A percentile compares a stretch with the other conserved stretches of the same genome.
These are phyloP conservation scores for Parazoanthus swiftii DNA, from an alignment of 92 coral and sea anemone species.

Conservation along the genomic window DNA sequence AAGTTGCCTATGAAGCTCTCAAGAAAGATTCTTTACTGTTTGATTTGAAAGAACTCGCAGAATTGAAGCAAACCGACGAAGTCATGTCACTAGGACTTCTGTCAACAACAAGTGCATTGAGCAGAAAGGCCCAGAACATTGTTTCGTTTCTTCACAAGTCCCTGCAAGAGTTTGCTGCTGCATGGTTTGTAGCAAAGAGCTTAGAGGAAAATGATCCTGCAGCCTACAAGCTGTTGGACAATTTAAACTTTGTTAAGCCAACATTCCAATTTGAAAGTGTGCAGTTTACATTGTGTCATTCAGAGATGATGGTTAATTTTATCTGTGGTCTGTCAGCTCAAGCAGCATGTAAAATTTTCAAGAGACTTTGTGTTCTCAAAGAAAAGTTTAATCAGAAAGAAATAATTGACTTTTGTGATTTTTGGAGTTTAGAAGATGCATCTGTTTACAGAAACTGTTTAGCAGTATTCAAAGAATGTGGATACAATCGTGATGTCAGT, in stretches of 20 bases:
- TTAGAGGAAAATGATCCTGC: neutral
- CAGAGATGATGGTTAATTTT: neutral
- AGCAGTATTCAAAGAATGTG: neutral
- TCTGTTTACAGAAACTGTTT: neutral
- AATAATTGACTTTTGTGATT: neutral
- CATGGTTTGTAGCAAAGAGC: conserved; percentile 29
- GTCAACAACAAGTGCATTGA: neutral
- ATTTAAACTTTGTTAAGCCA: neutral
- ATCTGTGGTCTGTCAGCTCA: neutral
- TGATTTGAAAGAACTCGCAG: conserved; percentile 3
- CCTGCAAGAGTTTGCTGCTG: conserved; percentile 42
- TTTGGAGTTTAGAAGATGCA: neutral
- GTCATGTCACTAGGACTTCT: conserved; percentile 2
- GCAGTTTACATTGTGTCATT: neutral
- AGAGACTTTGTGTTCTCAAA: neutral
- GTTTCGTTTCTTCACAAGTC: conserved; percentile 36
- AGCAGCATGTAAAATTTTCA: neutral
- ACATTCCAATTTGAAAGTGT: no score
- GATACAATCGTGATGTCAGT: neutral
- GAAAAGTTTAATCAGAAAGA: neutral
- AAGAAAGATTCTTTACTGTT: conserved; percentile 16
- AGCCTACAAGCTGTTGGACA: neutral
- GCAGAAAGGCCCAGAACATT: neutral
- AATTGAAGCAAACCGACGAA: neutral
- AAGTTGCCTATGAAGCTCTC: conserved; percentile 36